Evolutionary conservation across 2,797 vertebrate species (phyloP).

Genomic region (Pantherophis vulpinus): DNA sequence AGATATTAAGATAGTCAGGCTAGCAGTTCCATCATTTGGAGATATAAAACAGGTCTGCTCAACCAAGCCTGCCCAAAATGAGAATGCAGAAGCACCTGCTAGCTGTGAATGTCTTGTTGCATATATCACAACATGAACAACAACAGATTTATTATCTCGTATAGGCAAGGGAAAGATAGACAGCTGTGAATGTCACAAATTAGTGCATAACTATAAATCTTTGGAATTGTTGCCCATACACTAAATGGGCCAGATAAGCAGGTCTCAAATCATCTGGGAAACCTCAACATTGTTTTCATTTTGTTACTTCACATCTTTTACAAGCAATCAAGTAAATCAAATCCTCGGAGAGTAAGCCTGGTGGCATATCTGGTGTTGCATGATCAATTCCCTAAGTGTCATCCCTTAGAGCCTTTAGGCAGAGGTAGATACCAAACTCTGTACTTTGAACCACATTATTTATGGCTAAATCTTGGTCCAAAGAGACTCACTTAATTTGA

Average conservation of each 20-base stretch:
- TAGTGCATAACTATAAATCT: not conserved
- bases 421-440: not conserved
- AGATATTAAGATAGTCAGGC: not conserved
- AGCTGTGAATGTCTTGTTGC: not conserved
- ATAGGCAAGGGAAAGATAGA: not conserved
- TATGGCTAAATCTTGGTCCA: not conserved
- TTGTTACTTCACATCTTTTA: not conserved
- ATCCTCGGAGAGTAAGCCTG: not conserved
- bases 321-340: not conserved
- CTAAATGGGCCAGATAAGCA: not conserved
- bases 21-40: not conserved
- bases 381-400: not conserved
- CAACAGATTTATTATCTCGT: not conserved
- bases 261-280: not conserved
- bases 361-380: not conserved
- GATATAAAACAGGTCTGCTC: not conserved
- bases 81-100: not conserved
- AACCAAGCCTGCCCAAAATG: not conserved
- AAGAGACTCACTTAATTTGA: not conserved
- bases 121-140: not conserved
- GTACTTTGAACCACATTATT: conserved; percentile 10
- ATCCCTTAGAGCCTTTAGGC: not conserved
- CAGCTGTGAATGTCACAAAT: not conserved
- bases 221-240: not conserved
- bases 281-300: not conserved